Percentiles rank a stretch among this genome's conserved stretches.
phyloP scores from a whole-genome alignment of 2,113 vertebrate species.

The Odobenus rosmarus region DNA sequence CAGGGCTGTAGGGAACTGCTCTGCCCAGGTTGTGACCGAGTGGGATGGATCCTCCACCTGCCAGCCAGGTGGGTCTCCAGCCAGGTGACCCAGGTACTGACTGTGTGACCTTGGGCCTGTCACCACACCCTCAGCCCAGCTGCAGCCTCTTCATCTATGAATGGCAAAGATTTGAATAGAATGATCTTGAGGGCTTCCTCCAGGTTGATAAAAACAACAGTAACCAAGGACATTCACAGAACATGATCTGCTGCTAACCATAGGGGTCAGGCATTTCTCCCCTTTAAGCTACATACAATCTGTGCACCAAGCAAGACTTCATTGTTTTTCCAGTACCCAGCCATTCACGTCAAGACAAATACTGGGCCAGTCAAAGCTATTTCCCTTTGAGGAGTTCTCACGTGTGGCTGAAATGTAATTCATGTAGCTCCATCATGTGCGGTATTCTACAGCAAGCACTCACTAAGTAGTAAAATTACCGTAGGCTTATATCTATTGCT shows the following conservation, averaged over 20 bases:
- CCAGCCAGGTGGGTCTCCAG: background rate
- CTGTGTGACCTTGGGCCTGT: background rate
- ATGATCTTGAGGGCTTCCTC: background rate
- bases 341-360: background rate
- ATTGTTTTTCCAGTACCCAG: background rate
- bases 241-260: background rate
- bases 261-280: background rate
- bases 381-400: background rate
- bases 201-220: background rate
- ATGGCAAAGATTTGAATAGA: background rate
- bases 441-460: background rate
- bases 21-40: background rate
- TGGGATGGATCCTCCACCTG: background rate
- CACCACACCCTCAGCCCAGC: background rate
- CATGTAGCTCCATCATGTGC: rapidly evolving
- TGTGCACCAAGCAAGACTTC: background rate
- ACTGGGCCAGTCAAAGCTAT: background rate
- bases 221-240: background rate
- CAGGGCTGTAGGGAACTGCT: background rate
- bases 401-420: background rate
- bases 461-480: background rate
- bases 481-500: background rate
- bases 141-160: background rate
- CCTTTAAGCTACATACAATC: background rate
- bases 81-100: background rate